Base-by-base conservation (phyloP, 2,113 vertebrate genomes). In the Pelmatolapia mariae region DNA sequence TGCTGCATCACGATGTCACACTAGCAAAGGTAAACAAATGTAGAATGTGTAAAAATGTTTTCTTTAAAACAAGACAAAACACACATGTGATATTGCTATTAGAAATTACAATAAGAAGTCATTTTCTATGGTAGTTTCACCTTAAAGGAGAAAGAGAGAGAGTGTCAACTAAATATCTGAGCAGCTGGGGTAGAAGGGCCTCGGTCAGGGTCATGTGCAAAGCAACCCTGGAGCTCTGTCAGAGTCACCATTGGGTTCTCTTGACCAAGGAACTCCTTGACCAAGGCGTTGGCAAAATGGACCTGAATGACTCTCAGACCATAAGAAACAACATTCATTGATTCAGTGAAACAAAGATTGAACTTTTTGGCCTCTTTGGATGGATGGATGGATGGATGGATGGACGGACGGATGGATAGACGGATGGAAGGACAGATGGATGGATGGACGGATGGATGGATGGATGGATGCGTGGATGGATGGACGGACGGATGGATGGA, bases 371-470 rank as follows among this genome's bases (percentile, higher is more conserved):
- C 7, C 16, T 50, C 45, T 16, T 45, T 4, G 47, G 18, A 19
- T 8, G 15, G 4, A 15, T 4, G 45, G 7, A 9, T 1, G 16
- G 45, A 47, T 1, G 7, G 6, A 16, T 0, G 13, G 13, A 3
- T 0, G 43, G 15, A 16, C 0, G 43, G 43, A 45, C 0, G 15
- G 45, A 47, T 0, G 7, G 3, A 16, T 1, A 3, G 12, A 15
- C 0, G 5, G 1, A 6, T 0, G 38, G 10, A 3, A 0, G 38
- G 38, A 10, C 0, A 5, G 12, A 13, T 1, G 40, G 11, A 43
- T 0, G 11, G 10, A 12, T 0, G 5, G 1, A 2, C 0, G 5
- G 5, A 6, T 3, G 40, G 1, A 6, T 1, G 40, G 1, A 1
- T 3, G 38, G 12, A 15, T 2, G 40, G 40, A 6, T 4, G 15